Conservation (phyloP, 2,888 invertebrate genomes). For the Tachina grossa region DNA sequence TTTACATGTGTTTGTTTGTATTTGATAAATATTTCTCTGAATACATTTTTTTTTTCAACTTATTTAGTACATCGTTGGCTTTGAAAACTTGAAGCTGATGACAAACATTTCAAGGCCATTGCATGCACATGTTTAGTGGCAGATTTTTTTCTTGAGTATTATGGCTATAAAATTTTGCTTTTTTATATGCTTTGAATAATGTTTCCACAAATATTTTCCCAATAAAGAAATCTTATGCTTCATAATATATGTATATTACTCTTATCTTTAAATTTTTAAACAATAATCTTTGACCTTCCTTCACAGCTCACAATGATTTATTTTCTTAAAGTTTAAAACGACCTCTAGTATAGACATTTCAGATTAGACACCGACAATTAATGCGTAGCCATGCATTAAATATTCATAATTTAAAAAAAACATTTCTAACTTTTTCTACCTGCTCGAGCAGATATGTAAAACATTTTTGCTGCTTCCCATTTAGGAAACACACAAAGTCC, state of each 20-base stretch:
- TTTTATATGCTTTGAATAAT: too few relatives aligned
- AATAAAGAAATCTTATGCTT: too few relatives aligned
- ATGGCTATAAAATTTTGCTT: too few relatives aligned
- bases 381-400: neutral
- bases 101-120: slow-evolving; percentile 48
- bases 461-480: neutral
- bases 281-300: neutral
- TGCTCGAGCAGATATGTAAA: neutral
- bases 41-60: neutral
- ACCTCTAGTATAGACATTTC: neutral
- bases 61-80: neutral
- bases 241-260: too few relatives aligned
- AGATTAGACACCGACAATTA: neutral
- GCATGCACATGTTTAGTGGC: neutral
- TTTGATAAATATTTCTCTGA: neutral
- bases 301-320: too few relatives aligned
- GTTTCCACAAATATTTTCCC: too few relatives aligned
- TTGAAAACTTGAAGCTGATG: slow-evolving; percentile 46
- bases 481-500: neutral
- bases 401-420: neutral
- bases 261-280: neutral
- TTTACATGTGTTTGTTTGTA: neutral
- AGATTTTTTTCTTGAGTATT: too few relatives aligned
- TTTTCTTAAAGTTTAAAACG: neutral
- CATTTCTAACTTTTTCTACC: neutral